A percentile compares a stretch with the other conserved stretches of the same genome.
Conservation (phyloP, 2,113 vertebrate species). For the Platycercus adscitus region DNA sequence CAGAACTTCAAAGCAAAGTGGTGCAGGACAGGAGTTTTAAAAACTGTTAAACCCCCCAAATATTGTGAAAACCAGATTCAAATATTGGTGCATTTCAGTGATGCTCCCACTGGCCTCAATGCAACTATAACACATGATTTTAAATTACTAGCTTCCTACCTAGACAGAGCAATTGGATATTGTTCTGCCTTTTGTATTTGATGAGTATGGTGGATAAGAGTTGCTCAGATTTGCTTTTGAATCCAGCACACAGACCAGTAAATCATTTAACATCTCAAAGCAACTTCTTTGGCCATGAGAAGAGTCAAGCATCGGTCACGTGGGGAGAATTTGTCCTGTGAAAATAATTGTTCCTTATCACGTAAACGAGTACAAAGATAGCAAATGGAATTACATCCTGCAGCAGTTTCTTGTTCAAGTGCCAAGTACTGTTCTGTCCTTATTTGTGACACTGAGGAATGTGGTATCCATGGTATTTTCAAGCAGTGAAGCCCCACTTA, state of each 20-base stretch:
- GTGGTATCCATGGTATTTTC: neutral
- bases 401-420: neutral
- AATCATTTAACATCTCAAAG: neutral
- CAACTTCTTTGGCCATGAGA: neutral
- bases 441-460: neutral
- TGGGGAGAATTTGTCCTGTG: neutral
- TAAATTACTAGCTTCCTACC: neutral
- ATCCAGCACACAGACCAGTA: neutral
- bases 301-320: neutral
- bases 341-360: neutral
- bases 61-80: neutral
- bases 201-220: neutral
- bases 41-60: neutral
- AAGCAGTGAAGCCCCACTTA: neutral
- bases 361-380: neutral
- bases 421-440: neutral
- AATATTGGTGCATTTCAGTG: neutral
- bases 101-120: neutral
- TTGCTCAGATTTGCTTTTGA: neutral
- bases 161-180: neutral
- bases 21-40: neutral
- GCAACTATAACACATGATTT: accelerated
- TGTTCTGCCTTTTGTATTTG: neutral
- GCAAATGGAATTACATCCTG: neutral
- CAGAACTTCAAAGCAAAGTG: neutral